Evolutionary conservation across 1,140 invertebrate genomes (phyloP).

Genomic region (Rhopalosiphum maidis): DNA sequence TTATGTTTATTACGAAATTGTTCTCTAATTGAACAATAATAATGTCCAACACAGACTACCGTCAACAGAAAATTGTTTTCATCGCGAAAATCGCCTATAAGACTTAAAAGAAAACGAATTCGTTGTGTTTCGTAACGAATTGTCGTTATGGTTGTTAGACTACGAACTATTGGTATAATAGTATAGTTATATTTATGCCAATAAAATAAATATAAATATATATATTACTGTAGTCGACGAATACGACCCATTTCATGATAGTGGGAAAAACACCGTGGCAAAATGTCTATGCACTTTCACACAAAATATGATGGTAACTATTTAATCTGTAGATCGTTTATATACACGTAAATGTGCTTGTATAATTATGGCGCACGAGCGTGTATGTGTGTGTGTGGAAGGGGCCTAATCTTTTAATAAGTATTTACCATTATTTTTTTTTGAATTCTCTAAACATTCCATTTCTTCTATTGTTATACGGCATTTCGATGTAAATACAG

Average conservation of each 20-base stretch:
- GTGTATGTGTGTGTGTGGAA: not conserved
- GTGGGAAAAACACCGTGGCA: not conserved
- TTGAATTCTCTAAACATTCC: not conserved
- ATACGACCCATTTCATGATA: not conserved
- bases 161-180: slow-evolving; percentile 8
- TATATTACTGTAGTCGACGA: not conserved
- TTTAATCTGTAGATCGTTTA: not conserved
- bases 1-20: not conserved
- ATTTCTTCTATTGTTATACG: not conserved
- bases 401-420: not conserved
- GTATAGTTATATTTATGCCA: not conserved
- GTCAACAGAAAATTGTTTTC: not conserved
- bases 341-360: not conserved
- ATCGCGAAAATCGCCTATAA: not conserved
- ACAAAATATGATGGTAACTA: slow-evolving; percentile 17
- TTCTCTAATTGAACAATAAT: not conserved
- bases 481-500: not conserved
- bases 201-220: slow-evolving; percentile 1
- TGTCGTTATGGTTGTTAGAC: slow-evolving; percentile 10
- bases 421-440: not conserved
- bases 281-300: slow-evolving; percentile 1
- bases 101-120: slow-evolving; percentile 23
- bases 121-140: slow-evolving; percentile 25
- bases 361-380: not conserved
- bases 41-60: not conserved